Evolutionary conservation across 2,113 vertebrate species (phyloP).

Genomic region (Stictonetta naevosa): DNA sequence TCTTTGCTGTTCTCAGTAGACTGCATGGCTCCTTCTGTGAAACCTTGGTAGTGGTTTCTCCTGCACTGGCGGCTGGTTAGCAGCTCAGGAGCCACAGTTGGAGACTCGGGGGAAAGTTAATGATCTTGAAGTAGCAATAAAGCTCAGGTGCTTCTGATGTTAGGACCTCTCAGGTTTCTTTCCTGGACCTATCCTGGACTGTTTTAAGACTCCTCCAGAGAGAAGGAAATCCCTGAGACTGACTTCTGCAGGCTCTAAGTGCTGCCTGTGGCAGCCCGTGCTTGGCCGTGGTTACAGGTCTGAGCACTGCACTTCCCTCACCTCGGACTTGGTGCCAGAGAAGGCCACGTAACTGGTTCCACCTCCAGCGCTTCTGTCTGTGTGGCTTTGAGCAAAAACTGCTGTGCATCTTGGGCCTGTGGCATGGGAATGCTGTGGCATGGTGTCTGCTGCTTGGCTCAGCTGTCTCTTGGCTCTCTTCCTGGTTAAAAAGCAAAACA

Average conservation of each 20-base stretch:
- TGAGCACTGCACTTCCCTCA: neutral
- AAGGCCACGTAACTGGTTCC: neutral
- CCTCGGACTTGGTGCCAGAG: neutral
- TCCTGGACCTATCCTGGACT: neutral
- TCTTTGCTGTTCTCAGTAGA: neutral
- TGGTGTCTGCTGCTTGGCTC: neutral
- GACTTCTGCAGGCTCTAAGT: neutral
- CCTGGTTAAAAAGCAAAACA: neutral
- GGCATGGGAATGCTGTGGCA: neutral
- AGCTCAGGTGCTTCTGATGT: neutral
- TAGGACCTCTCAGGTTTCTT: neutral
- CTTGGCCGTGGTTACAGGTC: neutral
- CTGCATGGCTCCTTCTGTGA: constrained; percentile 3
- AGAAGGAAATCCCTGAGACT: neutral
- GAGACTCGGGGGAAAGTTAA: neutral
- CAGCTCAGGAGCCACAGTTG: neutral
- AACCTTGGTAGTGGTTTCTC: neutral
- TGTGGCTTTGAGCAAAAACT: neutral
- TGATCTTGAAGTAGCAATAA: constrained; percentile 13
- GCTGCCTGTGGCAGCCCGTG: neutral
- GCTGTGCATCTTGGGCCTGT: neutral
- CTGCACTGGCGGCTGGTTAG: neutral
- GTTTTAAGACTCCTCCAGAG: neutral
- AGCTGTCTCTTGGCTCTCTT: neutral
- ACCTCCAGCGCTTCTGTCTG: neutral